Evolutionary conservation across 1,140 invertebrate species (phyloP), one percentile per base, ranked within the genome.

Genomic region (Drosophila punjabiensis): DNA sequence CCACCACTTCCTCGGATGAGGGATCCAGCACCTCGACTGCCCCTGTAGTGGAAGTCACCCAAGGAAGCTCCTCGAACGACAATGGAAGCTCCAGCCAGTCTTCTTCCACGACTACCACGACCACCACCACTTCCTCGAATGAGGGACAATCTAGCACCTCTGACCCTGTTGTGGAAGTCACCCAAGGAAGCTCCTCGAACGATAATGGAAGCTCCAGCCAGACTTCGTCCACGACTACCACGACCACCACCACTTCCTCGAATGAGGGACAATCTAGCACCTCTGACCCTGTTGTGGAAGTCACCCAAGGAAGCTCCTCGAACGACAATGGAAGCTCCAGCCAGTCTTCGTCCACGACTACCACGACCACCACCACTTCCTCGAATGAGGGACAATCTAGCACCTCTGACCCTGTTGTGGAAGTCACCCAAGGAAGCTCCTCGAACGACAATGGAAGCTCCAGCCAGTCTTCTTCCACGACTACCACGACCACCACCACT

Each of bases 331-430:
- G 33, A n/a, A 61, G 2, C 33, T 48, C 33, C 0, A 61, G 6
- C 24, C 56, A 68, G n/a, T 68, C 65, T 16, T 48, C 65, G 8
- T 20, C 65, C 13, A 37, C 56, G 9, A 59, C 64, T 2, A 67
- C 64, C 0, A 59, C 43, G 1, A 60, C 43, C 1, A 68, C 62
- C 3, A 32, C 48, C n/a, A 65, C 28, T 8, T 32, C 63, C 16
- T 30, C 45, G 13, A 35, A 65, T 24, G 50, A 55, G 8, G 47
- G 48, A 24, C 35, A 58, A n/a, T 28, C 55, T 0, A 41, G 6
- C 9, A 18, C 14, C 4, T 39, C 61, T 11, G 61, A n/a, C 1
- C 61, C 61, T 3, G 5, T 52, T 14, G 61, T 39, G 1, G 35
- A 39, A 16, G 48, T 32, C 1, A 41, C 48, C 0, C 10, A 10